Base-by-base conservation (phyloP, 2,888 invertebrate species). In the Clusia tigrina region DNA sequence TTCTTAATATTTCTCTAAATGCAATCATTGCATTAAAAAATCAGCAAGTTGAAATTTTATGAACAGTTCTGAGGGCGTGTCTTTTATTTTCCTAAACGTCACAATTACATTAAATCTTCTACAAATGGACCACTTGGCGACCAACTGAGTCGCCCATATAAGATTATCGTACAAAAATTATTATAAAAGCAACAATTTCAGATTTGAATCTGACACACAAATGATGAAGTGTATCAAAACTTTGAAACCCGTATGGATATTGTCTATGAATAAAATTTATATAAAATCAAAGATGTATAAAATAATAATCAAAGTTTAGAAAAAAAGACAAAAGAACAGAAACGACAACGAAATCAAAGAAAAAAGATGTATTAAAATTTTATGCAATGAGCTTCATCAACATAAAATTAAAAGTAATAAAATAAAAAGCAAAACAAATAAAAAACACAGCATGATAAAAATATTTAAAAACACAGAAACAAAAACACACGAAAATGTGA, bases 361-460 rank as follows among this genome's bases (percentile, higher is more conserved):
- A 3, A 17, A 20, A 54, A 54, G 10, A 37, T 32, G 20, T 10
- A 42, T 42, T 48, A 48, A 5, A 20, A 37, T 37, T 58, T 58
- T 52, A 58, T 17, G 32, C 37, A 52, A 58, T 52, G 37, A 24
- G 25, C 56, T 56, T 52, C 42, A 58, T n/a, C 46, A 48, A 58
- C 46, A 56, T 20, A 24, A 52, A 52, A 61, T 60, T 2, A n/a
- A 55, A 23, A 55, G 48, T 37, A 6, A 61, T 56, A 62, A 58
- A 62, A 53, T 25, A 38, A 48, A 48, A 42, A 42, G 3, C 3
- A 42, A 42, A 42, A 42, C 12, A 15, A 10, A 10, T 42, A 42
- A 24, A 54, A 53, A 24, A 53, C 5, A 25, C 59, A 59, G 59
- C 59, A 24, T 59, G 59, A 38, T 25, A 18, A 48, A 48, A 48